Percentiles rank a stretch among this genome's conserved stretches.
These are phyloP conservation scores for Trichopoda pennipes DNA, from an alignment of 2,888 invertebrate genomes.

Conservation along the genomic window DNA sequence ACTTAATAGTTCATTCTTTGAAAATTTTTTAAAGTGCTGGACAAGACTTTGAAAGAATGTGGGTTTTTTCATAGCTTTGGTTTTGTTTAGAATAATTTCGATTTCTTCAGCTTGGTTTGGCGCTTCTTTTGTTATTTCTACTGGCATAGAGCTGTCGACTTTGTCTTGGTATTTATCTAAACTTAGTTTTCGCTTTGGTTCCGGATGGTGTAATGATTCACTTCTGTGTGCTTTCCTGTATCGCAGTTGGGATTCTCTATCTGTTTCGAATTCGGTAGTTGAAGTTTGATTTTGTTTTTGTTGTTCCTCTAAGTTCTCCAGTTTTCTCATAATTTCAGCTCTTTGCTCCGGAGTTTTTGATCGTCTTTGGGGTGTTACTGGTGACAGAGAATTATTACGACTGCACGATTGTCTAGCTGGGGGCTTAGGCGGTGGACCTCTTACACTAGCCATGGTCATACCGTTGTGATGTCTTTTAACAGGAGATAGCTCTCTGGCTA, in stretches of 20 bases:
- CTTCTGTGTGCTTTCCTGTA: slow-evolving; percentile 36
- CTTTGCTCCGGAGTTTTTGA: slow-evolving; percentile 77
- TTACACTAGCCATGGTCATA: slow-evolving; percentile 70
- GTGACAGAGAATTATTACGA: slow-evolving; percentile 78
- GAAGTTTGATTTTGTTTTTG: slow-evolving; percentile 11
- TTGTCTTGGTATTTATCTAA: slow-evolving; percentile 39
- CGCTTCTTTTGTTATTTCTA: neutral
- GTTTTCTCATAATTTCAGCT: slow-evolving; percentile 69
- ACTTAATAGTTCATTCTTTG: slow-evolving; percentile 3
- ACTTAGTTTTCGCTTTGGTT: slow-evolving; percentile 55
- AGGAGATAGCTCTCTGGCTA: slow-evolving; percentile 67
- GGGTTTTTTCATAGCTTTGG: slow-evolving; percentile 10
- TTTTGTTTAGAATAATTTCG: neutral
- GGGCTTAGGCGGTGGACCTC: slow-evolving; percentile 74
- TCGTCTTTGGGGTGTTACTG: slow-evolving; percentile 76
- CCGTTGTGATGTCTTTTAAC: slow-evolving; percentile 67
- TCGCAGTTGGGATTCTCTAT: slow-evolving; percentile 43
- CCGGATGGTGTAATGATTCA: slow-evolving; percentile 41
- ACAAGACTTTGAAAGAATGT: slow-evolving; percentile 37
- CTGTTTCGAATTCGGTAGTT: slow-evolving; percentile 56
- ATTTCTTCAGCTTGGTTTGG: neutral
- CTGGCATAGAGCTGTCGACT: slow-evolving; percentile 20
- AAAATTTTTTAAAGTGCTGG: slow-evolving; percentile 34
- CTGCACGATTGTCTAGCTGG: slow-evolving; percentile 72
- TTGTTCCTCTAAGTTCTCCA: slow-evolving; percentile 57